Base-by-base conservation (phyloP, 2,888 invertebrate genomes). In the Peribatodes rhomboidaria region DNA sequence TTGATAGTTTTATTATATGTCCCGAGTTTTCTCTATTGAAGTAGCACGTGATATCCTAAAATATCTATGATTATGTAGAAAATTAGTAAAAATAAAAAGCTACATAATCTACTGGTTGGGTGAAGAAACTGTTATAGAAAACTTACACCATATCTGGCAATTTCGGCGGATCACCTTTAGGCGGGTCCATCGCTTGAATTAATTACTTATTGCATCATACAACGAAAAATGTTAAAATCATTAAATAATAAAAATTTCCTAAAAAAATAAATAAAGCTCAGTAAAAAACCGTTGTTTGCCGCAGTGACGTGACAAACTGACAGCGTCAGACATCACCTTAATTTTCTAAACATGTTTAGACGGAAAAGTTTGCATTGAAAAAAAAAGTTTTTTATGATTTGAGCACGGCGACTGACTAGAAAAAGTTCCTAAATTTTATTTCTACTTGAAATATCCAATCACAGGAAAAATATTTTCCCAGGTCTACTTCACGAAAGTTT, bases 91-190 rank as follows among this genome's bases (percentile, higher is more conserved):
- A 37, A 37, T 4, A 10, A 13, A 37, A 37, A 37, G 11, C 11
- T 11, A 11, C n/a, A 11, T 3, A n/a, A 3, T 4, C n/a, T 37
- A 37, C 37, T 41, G 16, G 9, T 41, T 8, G 16, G 8, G 9
- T 16, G 0, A 47, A 47, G 16, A 35, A 20, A 11, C 41, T 11
- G 31, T 18, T 22, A 52, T 57, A 3, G 11, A 0, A 18, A 33
- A 87, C 91, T 88, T 83, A 92, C 91, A 92, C 82, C 91, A 90
- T 91, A 55, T 87, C 84, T 39, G 90, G 77, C 20, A 88, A 63
- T 69, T 88, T 89, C 8, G 81, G 78, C 42, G 76, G 60, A 9
- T 89, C 89, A 64, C 68, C 72, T 61, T 81, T 88, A 7, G 79
- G 70, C 42, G 78, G 71, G 53, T 90, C 90, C 91, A 91, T 92